Percentiles rank a stretch among this genome's conserved stretches.
Evolutionary conservation across 1,140 invertebrate genomes (phyloP).

Genomic region (Radopholus similis): DNA sequence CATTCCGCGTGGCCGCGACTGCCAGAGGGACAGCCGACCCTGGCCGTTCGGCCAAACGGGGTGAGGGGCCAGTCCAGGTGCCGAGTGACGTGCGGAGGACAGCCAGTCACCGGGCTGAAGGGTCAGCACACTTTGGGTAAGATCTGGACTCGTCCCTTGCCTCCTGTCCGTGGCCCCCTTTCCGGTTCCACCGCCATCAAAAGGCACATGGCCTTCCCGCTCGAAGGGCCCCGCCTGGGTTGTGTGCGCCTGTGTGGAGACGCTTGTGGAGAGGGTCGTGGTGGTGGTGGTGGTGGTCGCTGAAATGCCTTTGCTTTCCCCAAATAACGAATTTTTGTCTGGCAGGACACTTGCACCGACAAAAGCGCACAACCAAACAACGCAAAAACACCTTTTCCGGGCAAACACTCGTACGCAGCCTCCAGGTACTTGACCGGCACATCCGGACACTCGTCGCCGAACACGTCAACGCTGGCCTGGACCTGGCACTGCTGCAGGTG

Average conservation of each 20-base stretch:
- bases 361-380: neutral
- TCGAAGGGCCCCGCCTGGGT: no score
- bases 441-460: conserved; percentile 9
- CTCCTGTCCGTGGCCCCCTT: neutral
- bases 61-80: neutral
- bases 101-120: neutral
- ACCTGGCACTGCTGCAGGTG: neutral
- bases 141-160: neutral
- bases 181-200: neutral
- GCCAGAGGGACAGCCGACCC: conserved; percentile 5
- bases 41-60: neutral
- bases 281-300: neutral
- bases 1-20: conserved; percentile 15
- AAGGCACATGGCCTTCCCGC: no score
- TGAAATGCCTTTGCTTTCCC: neutral
- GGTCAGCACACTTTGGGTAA: neutral
- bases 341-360: neutral
- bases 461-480: neutral
- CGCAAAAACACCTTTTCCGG: neutral
- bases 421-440: conserved; percentile 17
- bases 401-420: conserved; percentile 2
- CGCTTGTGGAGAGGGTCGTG: neutral
- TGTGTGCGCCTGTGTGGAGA: neutral
- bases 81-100: neutral
- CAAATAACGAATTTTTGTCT: neutral